Conservation (phyloP, 2,113 vertebrate species). For the Donacobius atricapilla region DNA sequence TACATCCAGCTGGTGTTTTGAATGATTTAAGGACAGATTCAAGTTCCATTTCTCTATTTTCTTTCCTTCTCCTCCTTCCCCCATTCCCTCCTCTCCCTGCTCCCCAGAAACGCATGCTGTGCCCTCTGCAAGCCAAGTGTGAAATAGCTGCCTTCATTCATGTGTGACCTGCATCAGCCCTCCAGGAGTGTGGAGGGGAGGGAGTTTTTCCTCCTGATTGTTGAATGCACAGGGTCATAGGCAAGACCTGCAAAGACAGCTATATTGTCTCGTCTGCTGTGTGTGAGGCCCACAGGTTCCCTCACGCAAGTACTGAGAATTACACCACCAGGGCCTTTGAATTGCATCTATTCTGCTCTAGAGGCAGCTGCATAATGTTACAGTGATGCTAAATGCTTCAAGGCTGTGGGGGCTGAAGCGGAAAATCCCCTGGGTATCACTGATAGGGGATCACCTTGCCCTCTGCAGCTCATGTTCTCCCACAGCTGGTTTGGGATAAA, state of each 20-base stretch:
- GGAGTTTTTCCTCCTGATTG: neutral
- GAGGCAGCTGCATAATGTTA: neutral
- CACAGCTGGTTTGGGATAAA: neutral
- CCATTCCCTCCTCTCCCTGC: neutral
- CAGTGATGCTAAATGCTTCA: neutral
- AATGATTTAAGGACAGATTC: neutral
- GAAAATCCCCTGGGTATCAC: neutral
- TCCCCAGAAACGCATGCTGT: accelerated
- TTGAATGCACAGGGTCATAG: neutral
- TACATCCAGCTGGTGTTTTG: neutral
- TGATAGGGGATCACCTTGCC: neutral
- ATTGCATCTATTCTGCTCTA: neutral
- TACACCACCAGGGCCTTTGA: neutral
- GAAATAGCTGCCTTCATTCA: constrained; percentile 41
- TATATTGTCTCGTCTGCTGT: neutral
- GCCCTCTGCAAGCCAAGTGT: constrained; percentile 34
- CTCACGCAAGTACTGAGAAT: neutral
- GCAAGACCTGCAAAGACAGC: neutral
- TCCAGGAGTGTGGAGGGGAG: accelerated
- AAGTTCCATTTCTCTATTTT: neutral
- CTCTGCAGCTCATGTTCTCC: neutral
- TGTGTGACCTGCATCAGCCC: neutral
- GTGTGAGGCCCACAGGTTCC: neutral
- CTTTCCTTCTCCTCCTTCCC: neutral
- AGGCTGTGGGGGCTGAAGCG: neutral